These are phyloP conservation scores for Hoplodrina ambigua DNA, from an alignment of 2,888 invertebrate genomes.

Conservation along the genomic window DNA sequence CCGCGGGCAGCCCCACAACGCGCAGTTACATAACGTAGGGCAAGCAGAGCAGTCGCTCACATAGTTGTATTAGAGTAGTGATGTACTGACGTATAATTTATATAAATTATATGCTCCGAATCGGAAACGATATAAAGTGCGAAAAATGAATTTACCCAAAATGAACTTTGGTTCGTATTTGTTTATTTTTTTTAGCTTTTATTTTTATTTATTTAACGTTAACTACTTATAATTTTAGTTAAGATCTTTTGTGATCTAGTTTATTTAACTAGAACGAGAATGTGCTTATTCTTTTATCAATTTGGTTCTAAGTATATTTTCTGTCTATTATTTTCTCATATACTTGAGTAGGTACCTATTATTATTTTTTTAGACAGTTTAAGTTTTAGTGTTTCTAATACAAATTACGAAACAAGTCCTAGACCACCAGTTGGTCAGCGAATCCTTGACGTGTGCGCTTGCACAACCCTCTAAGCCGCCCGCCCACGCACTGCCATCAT, in stretches of 20 bases:
- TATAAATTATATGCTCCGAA: slow-evolving; percentile 10
- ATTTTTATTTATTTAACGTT: background rate
- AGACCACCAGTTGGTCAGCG: slow-evolving; percentile 50
- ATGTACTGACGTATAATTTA: slow-evolving; percentile 23
- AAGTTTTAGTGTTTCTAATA: background rate
- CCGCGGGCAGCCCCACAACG: slow-evolving; percentile 49
- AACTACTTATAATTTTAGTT: background rate
- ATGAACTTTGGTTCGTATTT: slow-evolving; percentile 60
- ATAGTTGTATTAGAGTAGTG: slow-evolving; percentile 27
- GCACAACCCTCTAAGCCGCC: slow-evolving; percentile 67
- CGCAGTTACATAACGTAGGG: slow-evolving; percentile 78
- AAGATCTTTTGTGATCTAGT: background rate
- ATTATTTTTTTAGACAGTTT: background rate
- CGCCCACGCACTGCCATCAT: slow-evolving; percentile 63
- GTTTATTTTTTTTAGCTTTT: slow-evolving; percentile 4
- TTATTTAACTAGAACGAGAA: background rate
- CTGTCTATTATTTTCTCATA: background rate
- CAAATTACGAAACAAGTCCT: slow-evolving; percentile 15
- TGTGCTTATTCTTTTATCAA: background rate
- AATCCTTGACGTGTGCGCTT: slow-evolving; percentile 71
- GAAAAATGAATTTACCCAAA: slow-evolving; percentile 26
- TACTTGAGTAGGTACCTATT: background rate
- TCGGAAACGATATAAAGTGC: slow-evolving; percentile 31
- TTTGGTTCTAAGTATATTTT: background rate
- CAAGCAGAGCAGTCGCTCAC: slow-evolving; percentile 67